Percentiles rank a stretch among this genome's conserved stretches.
Conservation (phyloP, 2,797 vertebrate species). For the Hypotaenidia okinawae region DNA sequence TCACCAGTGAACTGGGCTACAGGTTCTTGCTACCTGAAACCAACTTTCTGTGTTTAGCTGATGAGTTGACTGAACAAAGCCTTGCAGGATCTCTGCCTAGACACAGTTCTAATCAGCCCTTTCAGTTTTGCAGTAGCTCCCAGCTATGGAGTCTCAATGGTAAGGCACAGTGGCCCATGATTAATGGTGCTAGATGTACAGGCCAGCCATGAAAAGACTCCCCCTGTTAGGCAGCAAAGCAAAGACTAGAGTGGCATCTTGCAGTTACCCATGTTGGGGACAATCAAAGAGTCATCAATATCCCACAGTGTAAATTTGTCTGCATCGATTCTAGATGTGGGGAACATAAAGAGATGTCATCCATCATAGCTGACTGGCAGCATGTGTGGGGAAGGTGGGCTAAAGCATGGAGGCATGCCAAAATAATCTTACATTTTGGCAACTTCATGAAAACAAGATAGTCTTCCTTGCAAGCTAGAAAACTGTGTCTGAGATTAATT, state of each 20-base stretch:
- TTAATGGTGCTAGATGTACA: neutral
- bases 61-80: neutral
- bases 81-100: neutral
- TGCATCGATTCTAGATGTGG: neutral
- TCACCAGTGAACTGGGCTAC: neutral
- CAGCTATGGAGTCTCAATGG: neutral
- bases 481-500: neutral
- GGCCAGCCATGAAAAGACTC: neutral
- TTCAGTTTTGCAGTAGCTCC: neutral
- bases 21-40: neutral
- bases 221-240: neutral
- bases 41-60: neutral
- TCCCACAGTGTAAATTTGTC: slow-evolving; percentile 30
- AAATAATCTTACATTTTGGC: neutral
- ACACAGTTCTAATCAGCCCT: neutral
- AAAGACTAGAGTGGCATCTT: neutral
- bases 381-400: neutral
- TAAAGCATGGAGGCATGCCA: neutral
- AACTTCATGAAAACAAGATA: neutral
- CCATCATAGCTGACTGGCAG: slow-evolving; percentile 5
- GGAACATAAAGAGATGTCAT: neutral
- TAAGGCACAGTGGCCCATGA: neutral
- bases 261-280: neutral
- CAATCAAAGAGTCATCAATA: slow-evolving; percentile 32
- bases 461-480: neutral